Base-by-base conservation (phyloP, 2,888 invertebrate species). In the Noctua janthina region DNA sequence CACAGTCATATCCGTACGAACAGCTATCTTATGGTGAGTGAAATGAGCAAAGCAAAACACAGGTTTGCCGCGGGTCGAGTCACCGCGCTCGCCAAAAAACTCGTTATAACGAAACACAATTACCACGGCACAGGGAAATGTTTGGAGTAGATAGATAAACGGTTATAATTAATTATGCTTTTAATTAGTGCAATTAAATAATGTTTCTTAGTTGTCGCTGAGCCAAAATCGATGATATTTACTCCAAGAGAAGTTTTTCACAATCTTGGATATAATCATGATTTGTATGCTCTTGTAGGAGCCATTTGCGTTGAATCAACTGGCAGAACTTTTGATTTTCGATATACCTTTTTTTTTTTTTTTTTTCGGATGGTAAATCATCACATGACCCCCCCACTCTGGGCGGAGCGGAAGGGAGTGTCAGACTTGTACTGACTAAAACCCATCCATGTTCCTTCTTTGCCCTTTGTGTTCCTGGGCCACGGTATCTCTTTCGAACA, bases 71-170 rank as follows among this genome's bases (percentile, higher is more conserved):
- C 92, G 92, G 91, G 88, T 91, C 90, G 91, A 92, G 92, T 88
- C 88, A 90, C 89, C 91, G 91, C 90, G 91, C 81, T 91, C 93
- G 93, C 95, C 96, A 96, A 96, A 96, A 96, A 96, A 96, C 96
- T 96, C 96, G 96, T 96, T 96, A 96, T 94, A 95, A 96, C 95
- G 93, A 94, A 96, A 96, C 96, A 95, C 96, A 96, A 96, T 96
- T 96, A 95, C 92, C 90, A 86, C 82, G 70, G 93, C 77, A 93
- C 92, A 92, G 84, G 1, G 88, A 79, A 82, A 85, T 51, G 72
- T 13, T 46, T 92, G 88, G 95, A 95, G 94, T 89, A 74, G 93
- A 77, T 51, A 70, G 75, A 79, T 88, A 83, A 78, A 82, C 73
- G 83, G 75, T 85, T 81, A 78, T 76, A 72, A 49, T 74, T 66